A percentile compares a stretch with the other conserved stretches of the same genome.
Conservation (phyloP, 2,113 vertebrate genomes). For the Propithecus coquereli region DNA sequence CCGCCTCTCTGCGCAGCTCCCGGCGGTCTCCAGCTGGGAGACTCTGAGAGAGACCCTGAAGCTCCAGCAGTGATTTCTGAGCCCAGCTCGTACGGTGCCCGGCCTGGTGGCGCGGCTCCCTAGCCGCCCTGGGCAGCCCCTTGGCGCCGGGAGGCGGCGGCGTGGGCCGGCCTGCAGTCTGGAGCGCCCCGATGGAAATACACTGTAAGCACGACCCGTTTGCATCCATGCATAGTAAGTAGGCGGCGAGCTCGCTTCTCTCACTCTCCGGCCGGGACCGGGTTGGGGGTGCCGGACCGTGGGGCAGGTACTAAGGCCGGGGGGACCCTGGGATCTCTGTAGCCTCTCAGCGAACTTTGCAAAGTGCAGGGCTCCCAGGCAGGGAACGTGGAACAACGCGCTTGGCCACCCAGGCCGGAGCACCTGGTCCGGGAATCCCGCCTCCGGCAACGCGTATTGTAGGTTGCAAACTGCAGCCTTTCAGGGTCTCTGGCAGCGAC, state of each 20-base stretch:
- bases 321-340: neutral
- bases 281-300: slow-evolving; percentile 51
- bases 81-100: neutral
- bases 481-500: neutral
- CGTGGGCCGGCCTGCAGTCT: slow-evolving; percentile 69
- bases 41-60: slow-evolving; percentile 26
- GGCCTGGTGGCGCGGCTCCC: slow-evolving; percentile 50
- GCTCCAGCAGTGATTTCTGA: slow-evolving; percentile 48
- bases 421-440: slow-evolving; percentile 52
- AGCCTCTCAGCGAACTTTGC: slow-evolving; percentile 38
- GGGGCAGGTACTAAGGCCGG: slow-evolving; percentile 24
- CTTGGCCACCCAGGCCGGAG: slow-evolving; percentile 30
- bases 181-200: slow-evolving; percentile 94
- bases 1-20: slow-evolving; percentile 46
- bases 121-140: slow-evolving; percentile 63
- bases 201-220: slow-evolving; percentile 99
- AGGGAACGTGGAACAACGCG: neutral
- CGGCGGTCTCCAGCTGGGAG: slow-evolving; percentile 8
- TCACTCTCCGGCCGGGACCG: slow-evolving; percentile 66
- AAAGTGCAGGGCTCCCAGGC: slow-evolving; percentile 44
- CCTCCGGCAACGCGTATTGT: slow-evolving; percentile 55
- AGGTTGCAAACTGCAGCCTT: slow-evolving; percentile 31
- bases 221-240: slow-evolving; percentile 99
- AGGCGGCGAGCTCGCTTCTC: slow-evolving; percentile 82
- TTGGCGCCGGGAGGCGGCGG: slow-evolving; percentile 70